Evolutionary conservation across 1,140 invertebrate genomes (phyloP).

Genomic region (Bemisia tabaci): DNA sequence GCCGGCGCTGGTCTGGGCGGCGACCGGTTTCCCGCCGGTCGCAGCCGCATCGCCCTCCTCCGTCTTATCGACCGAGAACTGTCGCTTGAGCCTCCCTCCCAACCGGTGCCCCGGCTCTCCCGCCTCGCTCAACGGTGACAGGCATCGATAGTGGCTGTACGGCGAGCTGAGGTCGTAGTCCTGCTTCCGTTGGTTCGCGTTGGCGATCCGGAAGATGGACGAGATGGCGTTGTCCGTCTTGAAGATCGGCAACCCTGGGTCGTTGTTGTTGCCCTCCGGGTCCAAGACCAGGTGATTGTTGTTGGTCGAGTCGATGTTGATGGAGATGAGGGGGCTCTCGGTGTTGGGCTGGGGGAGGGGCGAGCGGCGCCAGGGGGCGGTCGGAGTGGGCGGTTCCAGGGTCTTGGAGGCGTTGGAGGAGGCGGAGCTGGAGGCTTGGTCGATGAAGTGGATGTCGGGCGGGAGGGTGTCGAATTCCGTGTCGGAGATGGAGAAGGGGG

Average conservation of each 20-base stretch:
- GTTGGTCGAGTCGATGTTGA: not conserved
- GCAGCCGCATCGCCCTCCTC: constrained; percentile 34
- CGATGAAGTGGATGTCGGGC: not conserved
- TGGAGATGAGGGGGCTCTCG: not conserved
- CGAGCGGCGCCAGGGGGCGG: too few relatives aligned
- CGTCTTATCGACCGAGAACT: constrained; percentile 53
- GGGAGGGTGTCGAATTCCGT: constrained; percentile 16
- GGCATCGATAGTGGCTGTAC: constrained; percentile 53
- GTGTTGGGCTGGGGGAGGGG: not conserved
- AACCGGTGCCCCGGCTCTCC: constrained; percentile 5
- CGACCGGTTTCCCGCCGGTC: constrained; percentile 16
- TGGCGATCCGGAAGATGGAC: not conserved
- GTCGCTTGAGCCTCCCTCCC: constrained; percentile 36
- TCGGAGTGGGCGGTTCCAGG: not conserved
- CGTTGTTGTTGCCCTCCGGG: not conserved
- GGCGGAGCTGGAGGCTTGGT: not conserved
- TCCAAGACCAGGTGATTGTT: not conserved
- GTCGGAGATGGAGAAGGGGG: constrained; percentile 18
- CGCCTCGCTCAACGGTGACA: constrained; percentile 45
- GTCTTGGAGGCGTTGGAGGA: not conserved
- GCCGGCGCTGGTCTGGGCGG: constrained; percentile 17
- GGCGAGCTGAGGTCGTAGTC: constrained; percentile 52
- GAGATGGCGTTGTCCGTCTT: not conserved
- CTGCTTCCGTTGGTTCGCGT: constrained; percentile 20
- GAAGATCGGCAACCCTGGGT: not conserved